These are phyloP conservation scores for Lutjanus erythropterus DNA, from an alignment of 2,113 vertebrate genomes.

Conservation along the genomic window DNA sequence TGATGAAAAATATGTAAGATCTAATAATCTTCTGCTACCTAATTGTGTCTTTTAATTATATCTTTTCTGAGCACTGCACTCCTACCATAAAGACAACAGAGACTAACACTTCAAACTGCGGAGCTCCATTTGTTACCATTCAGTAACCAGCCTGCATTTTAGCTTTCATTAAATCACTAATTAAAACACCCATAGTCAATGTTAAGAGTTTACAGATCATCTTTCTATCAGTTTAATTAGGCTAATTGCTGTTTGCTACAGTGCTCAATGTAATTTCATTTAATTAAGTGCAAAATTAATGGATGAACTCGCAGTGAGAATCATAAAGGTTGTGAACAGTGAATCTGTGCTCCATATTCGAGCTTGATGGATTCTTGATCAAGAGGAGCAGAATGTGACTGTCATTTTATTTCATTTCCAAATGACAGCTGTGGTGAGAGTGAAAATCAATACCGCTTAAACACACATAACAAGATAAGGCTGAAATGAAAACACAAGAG, in stretches of 20 bases:
- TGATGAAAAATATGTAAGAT: not conserved
- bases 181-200: conserved; percentile 58
- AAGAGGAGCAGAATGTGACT: not conserved
- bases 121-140: conserved; percentile 42
- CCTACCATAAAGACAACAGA: conserved; percentile 14
- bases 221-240: conserved; percentile 59
- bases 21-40: not conserved
- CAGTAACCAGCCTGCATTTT: conserved; percentile 30
- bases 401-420: not conserved
- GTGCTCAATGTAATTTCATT: conserved; percentile 48
- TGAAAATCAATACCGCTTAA: no score
- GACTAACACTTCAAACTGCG: not conserved
- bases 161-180: conserved; percentile 60
- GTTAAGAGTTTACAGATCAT: conserved; percentile 52
- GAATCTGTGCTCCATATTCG: not conserved
- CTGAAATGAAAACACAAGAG: not conserved
- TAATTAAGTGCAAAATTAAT: conserved; percentile 49
- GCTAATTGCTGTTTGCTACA: conserved; percentile 59
- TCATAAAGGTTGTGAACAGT: conserved; percentile 15
- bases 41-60: not conserved
- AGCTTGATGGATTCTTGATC: not conserved
- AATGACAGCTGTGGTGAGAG: not conserved
- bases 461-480: not conserved
- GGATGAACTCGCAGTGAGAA: conserved; percentile 6
- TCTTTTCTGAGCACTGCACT: not conserved